phyloP scores from a whole-genome alignment of 2,888 invertebrate genomes.

The Scaeva pyrastri region DNA sequence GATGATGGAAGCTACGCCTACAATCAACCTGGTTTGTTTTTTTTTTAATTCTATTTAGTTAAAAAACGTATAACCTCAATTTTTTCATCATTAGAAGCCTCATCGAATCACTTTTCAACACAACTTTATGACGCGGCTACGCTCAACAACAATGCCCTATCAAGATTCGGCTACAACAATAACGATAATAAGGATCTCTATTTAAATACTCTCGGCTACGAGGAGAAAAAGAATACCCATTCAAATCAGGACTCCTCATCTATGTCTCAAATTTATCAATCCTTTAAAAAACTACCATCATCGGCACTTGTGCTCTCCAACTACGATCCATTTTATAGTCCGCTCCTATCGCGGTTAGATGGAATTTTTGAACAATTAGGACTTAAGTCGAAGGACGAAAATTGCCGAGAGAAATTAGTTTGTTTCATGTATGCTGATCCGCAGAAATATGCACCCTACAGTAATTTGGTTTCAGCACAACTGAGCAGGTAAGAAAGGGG shows the following conservation, averaged over 20 bases:
- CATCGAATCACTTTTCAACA: constrained; percentile 78
- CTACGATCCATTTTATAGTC: constrained; percentile 96
- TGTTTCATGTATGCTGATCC: constrained; percentile 95
- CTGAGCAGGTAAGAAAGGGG: constrained; percentile 89
- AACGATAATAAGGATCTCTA: constrained; percentile 86
- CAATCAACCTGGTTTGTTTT: constrained; percentile 79
- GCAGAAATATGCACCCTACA: constrained; percentile 94
- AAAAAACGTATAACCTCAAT: too few relatives aligned
- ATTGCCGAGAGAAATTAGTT: constrained; percentile 92
- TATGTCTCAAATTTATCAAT: constrained; percentile 85
- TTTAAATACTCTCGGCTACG: constrained; percentile 84
- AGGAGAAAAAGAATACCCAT: constrained; percentile 81
- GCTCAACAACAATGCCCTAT: constrained; percentile 79
- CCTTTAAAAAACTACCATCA: constrained; percentile 93
- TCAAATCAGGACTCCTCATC: constrained; percentile 78
- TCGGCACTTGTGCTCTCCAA: constrained; percentile 92
- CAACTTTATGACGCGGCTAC: constrained; percentile 80
- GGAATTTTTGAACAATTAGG: constrained; percentile 92
- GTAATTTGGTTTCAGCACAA: constrained; percentile 94
- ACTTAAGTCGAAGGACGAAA: constrained; percentile 87
- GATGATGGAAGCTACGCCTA: constrained; percentile 79
- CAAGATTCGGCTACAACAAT: constrained; percentile 86
- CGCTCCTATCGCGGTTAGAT: constrained; percentile 92
- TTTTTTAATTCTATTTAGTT: too few relatives aligned
- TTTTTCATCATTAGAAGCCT: constrained; percentile 83